These are phyloP conservation scores for Chondrosia reniformis DNA, from an alignment of 37 sponge, comb jelly and placozoan genomes.

Conservation along the genomic window DNA sequence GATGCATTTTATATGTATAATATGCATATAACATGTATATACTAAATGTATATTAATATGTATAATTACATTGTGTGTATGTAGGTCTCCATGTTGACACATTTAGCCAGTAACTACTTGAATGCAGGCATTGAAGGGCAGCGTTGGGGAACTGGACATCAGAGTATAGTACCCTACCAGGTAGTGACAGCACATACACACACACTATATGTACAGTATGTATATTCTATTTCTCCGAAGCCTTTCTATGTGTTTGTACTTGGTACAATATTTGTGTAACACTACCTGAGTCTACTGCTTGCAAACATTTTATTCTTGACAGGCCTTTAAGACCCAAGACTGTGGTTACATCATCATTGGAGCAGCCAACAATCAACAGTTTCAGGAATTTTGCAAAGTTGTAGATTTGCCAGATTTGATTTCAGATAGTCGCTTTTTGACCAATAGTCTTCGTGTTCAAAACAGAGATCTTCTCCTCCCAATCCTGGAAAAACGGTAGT, in stretches of 20 bases:
- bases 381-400: constrained; percentile 43
- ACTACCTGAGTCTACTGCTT: not conserved
- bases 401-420: constrained; percentile 38
- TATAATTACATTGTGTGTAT: not conserved
- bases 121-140: constrained; percentile 50
- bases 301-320: not conserved
- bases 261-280: not conserved
- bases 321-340: constrained; percentile 62
- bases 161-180: constrained; percentile 83
- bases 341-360: constrained; percentile 51
- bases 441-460: constrained; percentile 54
- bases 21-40: not conserved
- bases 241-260: not conserved
- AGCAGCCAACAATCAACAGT: constrained; percentile 68
- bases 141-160: constrained; percentile 64
- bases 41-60: constrained; percentile 2
- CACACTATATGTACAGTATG: too few species aligned
- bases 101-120: constrained; percentile 67
- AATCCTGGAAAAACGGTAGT: constrained; percentile 33
- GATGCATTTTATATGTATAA: not conserved
- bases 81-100: constrained; percentile 55
- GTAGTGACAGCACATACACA: too few species aligned
- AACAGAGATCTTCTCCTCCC: constrained; percentile 50
- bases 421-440: constrained; percentile 36
- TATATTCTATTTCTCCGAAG: not conserved